Base-by-base conservation (phyloP, 1,140 invertebrate species). In the Drosophila bipectinata region DNA sequence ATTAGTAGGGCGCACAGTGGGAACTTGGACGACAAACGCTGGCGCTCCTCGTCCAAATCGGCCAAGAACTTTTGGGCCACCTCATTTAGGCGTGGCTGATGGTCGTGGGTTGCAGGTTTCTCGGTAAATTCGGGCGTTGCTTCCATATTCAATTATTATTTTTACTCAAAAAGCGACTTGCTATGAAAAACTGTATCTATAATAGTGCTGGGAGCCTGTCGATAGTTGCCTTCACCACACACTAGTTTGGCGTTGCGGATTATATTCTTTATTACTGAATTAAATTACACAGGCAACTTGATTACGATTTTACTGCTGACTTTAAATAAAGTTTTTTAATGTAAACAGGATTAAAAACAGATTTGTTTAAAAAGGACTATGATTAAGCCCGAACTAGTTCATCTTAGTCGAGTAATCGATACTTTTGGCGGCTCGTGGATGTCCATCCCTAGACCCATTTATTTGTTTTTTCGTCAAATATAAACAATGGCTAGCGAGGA, bases 1-100 rank as follows among this genome's bases (percentile, higher is more conserved):
- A 90, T 84, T 10, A 90, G 49, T 34, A 90, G 21, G 0, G 82
- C 77, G 47, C 88, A 90, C 0, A 90, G 39, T 6, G 88, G 88
- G 49, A 90, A 90, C 32, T 90, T 79, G 4, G 79, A 69, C 2
- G 77, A 58, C 14, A 90, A 47, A 26, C 88, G 83, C 54, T 84
- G 77, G 10, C 88, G 82, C 26, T 90, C 88, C 49, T 90, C 79
- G 4, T 88, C 83, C 15, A 90, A 74, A 64, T 88, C 88, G 32
- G 88, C 88, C 18, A 90, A 34, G 45, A 90, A 90, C 41, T 90
- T 90, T 44, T 90, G 82, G 0, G 88, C 88, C 48, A 90, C 83
- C 60, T 90, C 79, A 44, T 90, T 90, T 0, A 90, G 37, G 9
- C 88, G 77, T n/a, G 88, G 88, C 66, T 87, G 83, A 28, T 84